Evolutionary conservation across 2,113 vertebrate genomes (phyloP).

Genomic region (Riparia riparia): DNA sequence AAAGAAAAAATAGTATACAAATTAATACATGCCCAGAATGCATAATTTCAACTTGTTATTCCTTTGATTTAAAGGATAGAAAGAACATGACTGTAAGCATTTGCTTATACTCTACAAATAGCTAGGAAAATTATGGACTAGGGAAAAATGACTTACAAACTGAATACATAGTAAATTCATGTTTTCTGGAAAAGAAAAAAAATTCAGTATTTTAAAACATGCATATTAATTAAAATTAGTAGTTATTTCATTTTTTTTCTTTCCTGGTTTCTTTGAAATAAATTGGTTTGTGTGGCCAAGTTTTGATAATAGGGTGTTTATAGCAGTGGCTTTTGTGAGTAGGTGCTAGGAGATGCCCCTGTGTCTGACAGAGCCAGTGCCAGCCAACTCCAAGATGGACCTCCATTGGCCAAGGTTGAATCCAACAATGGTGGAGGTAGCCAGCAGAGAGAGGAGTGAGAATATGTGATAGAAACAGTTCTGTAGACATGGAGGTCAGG

Average conservation of each 20-base stretch:
- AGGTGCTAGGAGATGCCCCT: not conserved
- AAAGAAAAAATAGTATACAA: not conserved
- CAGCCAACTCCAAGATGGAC: not conserved
- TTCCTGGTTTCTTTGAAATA: not conserved
- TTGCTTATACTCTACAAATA: not conserved
- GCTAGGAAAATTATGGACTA: not conserved
- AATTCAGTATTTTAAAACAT: not conserved
- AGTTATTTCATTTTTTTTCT: not conserved
- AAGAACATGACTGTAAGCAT: not conserved
- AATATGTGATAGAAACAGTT: not conserved
- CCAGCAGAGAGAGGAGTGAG: not conserved
- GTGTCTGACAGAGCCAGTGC: not conserved
- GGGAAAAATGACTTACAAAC: not conserved
- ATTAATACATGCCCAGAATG: not conserved
- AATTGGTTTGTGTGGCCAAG: not conserved
- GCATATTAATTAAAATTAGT: not conserved
- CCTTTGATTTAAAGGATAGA: not conserved
- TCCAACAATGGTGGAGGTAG: too few relatives aligned
- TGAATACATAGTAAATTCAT: not conserved
- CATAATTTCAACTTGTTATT: not conserved
- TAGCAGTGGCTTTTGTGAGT: not conserved
- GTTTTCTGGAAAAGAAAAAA: not conserved
- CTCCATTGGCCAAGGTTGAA: rapidly evolving
- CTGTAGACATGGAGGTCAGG: not conserved
- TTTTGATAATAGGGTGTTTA: rapidly evolving